phyloP scores from a whole-genome alignment of 2,888 invertebrate genomes.

The Leptodirus hochenwartii region DNA sequence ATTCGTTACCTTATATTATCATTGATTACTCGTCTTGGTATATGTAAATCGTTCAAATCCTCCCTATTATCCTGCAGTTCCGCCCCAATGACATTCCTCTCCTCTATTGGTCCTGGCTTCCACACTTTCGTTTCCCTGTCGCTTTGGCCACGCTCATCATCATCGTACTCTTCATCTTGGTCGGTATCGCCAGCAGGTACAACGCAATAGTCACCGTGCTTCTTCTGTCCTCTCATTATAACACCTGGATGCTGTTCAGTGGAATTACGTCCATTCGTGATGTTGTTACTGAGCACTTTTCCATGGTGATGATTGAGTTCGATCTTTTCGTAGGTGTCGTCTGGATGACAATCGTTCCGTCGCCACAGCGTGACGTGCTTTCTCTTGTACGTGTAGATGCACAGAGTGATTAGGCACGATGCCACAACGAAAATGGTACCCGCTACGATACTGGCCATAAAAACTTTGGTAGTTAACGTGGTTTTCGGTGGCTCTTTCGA shows the following conservation, averaged over 20 bases:
- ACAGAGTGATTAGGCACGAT: conserved; percentile 46
- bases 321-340: conserved; percentile 62
- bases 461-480: conserved; percentile 36
- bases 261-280: conserved; percentile 11
- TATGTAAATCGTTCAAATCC: conserved; percentile 49
- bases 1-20: no score
- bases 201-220: conserved; percentile 53
- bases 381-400: conserved; percentile 39
- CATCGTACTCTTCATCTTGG: conserved; percentile 42
- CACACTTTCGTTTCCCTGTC: conserved; percentile 20
- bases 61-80: conserved; percentile 18
- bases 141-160: conserved; percentile 30
- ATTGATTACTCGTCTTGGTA: no score
- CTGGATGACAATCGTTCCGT: conserved; percentile 26
- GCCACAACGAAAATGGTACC: conserved; percentile 44
- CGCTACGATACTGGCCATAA: conserved; percentile 49
- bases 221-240: conserved; percentile 24
- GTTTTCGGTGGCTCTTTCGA: conserved; percentile 43
- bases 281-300: conserved; percentile 8
- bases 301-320: conserved; percentile 52
- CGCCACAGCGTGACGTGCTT: conserved; percentile 37
- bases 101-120: no score
- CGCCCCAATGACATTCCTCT: conserved; percentile 10
- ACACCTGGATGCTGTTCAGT: conserved; percentile 20
- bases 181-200: conserved; percentile 41